Evolutionary conservation across 2,797 vertebrate species (phyloP).

Genomic region (Tadarida brasiliensis): DNA sequence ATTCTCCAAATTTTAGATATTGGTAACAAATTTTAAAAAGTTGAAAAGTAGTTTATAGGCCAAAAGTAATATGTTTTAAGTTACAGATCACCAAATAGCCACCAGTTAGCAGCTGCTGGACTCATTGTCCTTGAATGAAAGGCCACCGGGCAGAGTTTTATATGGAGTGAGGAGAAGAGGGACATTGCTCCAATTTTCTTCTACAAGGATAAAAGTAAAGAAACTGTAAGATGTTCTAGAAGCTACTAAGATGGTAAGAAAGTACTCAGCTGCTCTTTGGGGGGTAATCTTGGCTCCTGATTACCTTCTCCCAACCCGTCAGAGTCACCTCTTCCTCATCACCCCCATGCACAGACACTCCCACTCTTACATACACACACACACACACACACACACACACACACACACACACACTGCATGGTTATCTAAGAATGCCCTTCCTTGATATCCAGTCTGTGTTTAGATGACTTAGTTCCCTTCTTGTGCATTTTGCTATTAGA

Average conservation of each 20-base stretch:
- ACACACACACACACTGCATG: background rate
- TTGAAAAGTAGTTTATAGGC: background rate
- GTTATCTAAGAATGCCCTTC: background rate
- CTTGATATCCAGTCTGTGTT: background rate
- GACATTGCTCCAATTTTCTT: background rate
- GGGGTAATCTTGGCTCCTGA: background rate
- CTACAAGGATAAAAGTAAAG: background rate
- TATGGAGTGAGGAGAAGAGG: background rate
- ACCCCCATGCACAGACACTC: background rate
- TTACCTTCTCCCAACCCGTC: background rate
- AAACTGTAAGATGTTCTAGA: constrained; percentile 12
- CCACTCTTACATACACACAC: background rate
- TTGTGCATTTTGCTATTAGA: background rate
- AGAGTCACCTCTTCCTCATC: background rate
- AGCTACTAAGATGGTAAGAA: background rate
- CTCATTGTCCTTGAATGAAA: background rate
- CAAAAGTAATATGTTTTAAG: background rate
- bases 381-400: background rate
- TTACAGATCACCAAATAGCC: background rate
- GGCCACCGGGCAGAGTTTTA: background rate
- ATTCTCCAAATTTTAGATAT: background rate
- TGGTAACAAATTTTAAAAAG: background rate
- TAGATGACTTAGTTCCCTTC: background rate
- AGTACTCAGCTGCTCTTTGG: background rate
- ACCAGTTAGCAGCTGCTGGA: background rate